Percentiles rank a stretch among this genome's conserved stretches.
Conservation (phyloP, 1,140 invertebrate species). For the Magallana ariakensis region DNA sequence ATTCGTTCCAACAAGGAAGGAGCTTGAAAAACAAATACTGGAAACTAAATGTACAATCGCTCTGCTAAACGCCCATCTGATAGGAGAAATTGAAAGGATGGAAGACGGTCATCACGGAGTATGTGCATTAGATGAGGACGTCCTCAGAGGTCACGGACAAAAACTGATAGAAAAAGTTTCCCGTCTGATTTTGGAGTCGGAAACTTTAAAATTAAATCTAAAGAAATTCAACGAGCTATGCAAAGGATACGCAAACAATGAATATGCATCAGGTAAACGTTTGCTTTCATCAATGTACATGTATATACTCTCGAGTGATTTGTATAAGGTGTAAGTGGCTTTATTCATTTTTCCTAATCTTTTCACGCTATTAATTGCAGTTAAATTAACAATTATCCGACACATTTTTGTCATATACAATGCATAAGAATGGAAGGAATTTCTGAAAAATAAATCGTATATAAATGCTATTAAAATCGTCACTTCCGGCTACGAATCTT, state of each 20-base stretch:
- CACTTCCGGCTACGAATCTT: too few relatives aligned
- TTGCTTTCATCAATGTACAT: too few relatives aligned
- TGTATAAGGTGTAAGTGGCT: too few relatives aligned
- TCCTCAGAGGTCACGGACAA: background rate
- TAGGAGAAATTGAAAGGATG: background rate
- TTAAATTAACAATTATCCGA: too few relatives aligned
- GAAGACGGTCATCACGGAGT: background rate
- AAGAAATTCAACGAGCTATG: background rate
- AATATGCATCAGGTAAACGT: too few relatives aligned
- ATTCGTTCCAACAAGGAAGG: background rate
- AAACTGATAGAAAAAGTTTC: background rate
- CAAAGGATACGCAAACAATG: background rate
- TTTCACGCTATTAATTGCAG: too few relatives aligned
- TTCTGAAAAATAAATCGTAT: too few relatives aligned
- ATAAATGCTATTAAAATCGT: too few relatives aligned
- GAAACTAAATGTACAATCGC: background rate
- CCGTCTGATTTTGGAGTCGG: background rate
- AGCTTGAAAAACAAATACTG: background rate
- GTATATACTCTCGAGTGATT: too few relatives aligned
- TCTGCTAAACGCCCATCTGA: background rate
- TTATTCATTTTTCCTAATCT: too few relatives aligned
- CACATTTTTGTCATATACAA: too few relatives aligned
- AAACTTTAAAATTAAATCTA: background rate
- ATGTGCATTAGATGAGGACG: background rate
- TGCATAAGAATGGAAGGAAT: too few relatives aligned